phyloP scores from a whole-genome alignment of 2,113 vertebrate species.

The Hippocampus barbouri region DNA sequence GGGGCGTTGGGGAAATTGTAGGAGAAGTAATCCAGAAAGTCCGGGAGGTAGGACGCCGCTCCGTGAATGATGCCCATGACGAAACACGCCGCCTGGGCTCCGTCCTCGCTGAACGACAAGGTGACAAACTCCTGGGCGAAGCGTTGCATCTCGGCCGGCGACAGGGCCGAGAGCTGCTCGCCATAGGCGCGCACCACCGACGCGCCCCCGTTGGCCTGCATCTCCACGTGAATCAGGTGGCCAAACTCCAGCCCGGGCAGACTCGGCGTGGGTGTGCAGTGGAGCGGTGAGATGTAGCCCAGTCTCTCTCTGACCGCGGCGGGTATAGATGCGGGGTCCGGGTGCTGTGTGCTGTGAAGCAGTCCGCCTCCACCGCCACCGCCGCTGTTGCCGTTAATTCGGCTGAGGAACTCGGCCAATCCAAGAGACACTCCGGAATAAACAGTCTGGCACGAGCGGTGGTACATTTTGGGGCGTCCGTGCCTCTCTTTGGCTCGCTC shows the following conservation, averaged over 20 bases:
- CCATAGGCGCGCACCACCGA: constrained; percentile 61
- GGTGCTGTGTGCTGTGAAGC: constrained; percentile 32
- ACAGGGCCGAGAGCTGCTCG: constrained; percentile 57
- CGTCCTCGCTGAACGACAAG: constrained; percentile 89
- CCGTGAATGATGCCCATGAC: constrained; percentile 98
- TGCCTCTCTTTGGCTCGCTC: constrained; percentile 60
- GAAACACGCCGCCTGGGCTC: constrained; percentile 83
- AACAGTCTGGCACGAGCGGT: constrained; percentile 64
- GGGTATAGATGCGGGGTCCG: constrained; percentile 45
- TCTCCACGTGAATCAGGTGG: constrained; percentile 61
- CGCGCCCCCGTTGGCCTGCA: constrained; percentile 67
- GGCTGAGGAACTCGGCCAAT: constrained; percentile 54
- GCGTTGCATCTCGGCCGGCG: constrained; percentile 60
- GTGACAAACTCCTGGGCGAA: constrained; percentile 83
- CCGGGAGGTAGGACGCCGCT: constrained; percentile 94
- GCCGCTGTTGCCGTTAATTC: constrained; percentile 57
- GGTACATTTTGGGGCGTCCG: constrained; percentile 63
- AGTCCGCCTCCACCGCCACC: constrained; percentile 29
- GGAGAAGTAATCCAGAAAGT: constrained; percentile 99
- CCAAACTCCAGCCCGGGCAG: constrained; percentile 58
- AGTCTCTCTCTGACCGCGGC: constrained; percentile 53
- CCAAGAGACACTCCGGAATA: constrained; percentile 58
- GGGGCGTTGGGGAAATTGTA: constrained; percentile 94
- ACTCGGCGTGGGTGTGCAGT: constrained; percentile 32
- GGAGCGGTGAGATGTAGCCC: constrained; percentile 53